Conservation (phyloP, 2,797 vertebrate genomes). For the Anas bahamensis region DNA sequence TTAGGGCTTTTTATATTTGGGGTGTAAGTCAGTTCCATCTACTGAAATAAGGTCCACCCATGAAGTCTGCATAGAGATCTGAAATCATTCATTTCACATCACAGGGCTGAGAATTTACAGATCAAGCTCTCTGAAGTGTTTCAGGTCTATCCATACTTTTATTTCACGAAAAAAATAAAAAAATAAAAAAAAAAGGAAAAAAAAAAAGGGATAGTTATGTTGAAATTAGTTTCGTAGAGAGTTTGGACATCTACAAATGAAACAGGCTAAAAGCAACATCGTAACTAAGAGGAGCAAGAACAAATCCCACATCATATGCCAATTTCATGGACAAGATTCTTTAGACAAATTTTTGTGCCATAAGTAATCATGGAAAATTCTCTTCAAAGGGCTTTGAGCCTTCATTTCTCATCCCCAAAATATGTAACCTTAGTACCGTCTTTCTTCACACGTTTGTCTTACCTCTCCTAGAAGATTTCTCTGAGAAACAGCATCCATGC, state of each 20-base stretch:
- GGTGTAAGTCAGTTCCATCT: not conserved
- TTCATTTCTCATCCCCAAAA: not conserved
- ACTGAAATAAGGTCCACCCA: not conserved
- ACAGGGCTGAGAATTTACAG: not conserved
- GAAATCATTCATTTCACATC: not conserved
- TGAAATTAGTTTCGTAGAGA: not conserved
- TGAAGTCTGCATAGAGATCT: not conserved
- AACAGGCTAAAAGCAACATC: not conserved
- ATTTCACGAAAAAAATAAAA: not conserved
- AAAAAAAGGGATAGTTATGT: too few relatives aligned
- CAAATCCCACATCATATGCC: not conserved
- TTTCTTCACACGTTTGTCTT: not conserved
- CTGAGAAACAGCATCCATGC: not conserved
- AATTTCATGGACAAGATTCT: not conserved
- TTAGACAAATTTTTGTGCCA: not conserved
- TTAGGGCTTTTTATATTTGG: not conserved
- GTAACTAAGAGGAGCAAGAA: not conserved
- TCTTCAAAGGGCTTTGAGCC: not conserved
- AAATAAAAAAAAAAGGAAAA: too few relatives aligned
- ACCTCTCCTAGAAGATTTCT: not conserved
- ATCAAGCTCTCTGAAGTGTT: not conserved
- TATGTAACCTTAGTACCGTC: not conserved
- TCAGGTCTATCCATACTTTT: not conserved
- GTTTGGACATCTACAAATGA: not conserved
- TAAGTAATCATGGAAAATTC: not conserved